Evolutionary conservation across 1,140 invertebrate genomes (phyloP), one percentile per base, ranked within the genome.

Genomic region (Oryctes rhinoceros): DNA sequence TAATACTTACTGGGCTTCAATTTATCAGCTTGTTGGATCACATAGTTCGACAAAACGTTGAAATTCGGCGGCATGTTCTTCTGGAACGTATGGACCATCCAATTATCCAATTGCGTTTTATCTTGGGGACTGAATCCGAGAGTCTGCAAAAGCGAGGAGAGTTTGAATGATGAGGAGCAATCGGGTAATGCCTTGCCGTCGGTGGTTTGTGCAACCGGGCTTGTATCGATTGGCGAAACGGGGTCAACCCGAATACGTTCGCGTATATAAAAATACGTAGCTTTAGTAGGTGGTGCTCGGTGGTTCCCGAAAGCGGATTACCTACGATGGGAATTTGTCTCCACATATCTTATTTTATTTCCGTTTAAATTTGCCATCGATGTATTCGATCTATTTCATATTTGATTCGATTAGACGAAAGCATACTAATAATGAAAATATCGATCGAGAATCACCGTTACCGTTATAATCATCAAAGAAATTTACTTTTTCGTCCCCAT

Each of bases 41-140:
- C 1, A 88, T 89, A 6, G 88, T 90, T 49, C 37, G 92, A 91
- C 9, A 96, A 87, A 6, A 95, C 89, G 88, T 94, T 94, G 85
- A 96, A 95, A 85, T 95, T 92, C 18, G 93, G 93, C 47, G 94
- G 94, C 83, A 95, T 89, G 85, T 95, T 96, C 85, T 92, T 93
- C 84, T 95, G 93, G 86, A 96, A 96, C 62, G 92, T 91, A 81
- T 93, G 91, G 78, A 95, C 88, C 89, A 97, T 91, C 91, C 94
- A 95, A 83, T 92, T 92, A 86, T 97, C 95, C 79, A 96, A 86
- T 83, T 94, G 93, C 81, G 95, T 94, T 24, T 91, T 91, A 82
- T 95, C 93, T 4, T 92, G 91, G 0, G 93, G 90, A 85, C 92
- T 93, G 82, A 96, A 93, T 47, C 94, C 94, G 79, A 97, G 88